Base-by-base conservation (phyloP, 2,888 invertebrate genomes). In the Brachylomia viminalis region DNA sequence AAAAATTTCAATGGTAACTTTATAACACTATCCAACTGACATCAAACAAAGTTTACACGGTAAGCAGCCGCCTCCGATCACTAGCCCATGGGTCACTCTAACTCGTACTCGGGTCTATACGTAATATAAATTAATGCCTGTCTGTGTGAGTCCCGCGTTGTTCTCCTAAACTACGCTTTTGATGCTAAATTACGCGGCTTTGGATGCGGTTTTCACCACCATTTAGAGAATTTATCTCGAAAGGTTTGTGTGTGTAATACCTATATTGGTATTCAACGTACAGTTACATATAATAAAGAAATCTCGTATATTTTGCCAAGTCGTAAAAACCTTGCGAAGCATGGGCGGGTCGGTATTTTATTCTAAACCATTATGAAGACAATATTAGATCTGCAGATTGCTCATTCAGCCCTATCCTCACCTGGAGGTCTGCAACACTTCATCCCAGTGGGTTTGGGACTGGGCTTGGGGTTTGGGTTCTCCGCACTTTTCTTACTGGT, bases 341-440 rank as follows among this genome's bases (percentile, higher is more conserved):
- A 65, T 0, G 20, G 27, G 27, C 20, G 7, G 27, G 65, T 10
- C 17, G 11, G 7, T 45, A 27, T 20, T 27, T 45, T 45, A 65
- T 20, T 45, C 20, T 42, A 6, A 42, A 42, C 38, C 10, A 42
- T 45, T 17, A 38, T n/a, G 10, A n/a, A 42, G 27, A 45, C 47
- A 23, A 65, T 42, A n/a, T 52, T 27, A 45, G 7, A 62, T 42
- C 17, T 17, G 15, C 17, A n/a, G 20, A 33, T 54, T 27, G 7
- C 17, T 56, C 17, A 30, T 38, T 30, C 17, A 30, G 23, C 4
- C n/a, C 15, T n/a, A n/a, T n/a, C 42, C 8, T 42, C 58, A 93
- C 94, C 93, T 56, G 94, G 88, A 3, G 92, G 92, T 33, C 90
- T 87, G 78, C 94, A 93, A 83, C 94, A 93, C 75, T 88, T 92